Conservation (phyloP, 2,888 invertebrate genomes). For the Hartigia nigra region DNA sequence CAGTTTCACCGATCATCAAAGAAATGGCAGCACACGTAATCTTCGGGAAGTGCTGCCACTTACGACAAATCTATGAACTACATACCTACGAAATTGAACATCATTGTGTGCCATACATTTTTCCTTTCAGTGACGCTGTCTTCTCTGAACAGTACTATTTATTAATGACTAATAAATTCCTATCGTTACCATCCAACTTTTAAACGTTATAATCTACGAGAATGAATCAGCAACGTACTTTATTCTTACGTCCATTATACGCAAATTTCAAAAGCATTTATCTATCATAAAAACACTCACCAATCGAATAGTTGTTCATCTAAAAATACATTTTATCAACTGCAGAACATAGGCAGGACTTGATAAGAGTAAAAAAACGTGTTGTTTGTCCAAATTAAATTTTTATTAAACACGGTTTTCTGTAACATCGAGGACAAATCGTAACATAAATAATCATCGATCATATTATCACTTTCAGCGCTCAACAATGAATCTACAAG, state of each 20-base stretch:
- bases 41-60: too few relatives aligned
- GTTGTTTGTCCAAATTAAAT: slow-evolving; percentile 64
- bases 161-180: neutral
- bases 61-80: too few relatives aligned
- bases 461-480: slow-evolving; percentile 64
- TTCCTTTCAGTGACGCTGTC: neutral
- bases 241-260: neutral
- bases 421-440: slow-evolving; percentile 66
- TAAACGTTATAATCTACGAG: neutral
- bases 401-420: slow-evolving; percentile 65
- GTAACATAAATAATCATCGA: slow-evolving; percentile 64
- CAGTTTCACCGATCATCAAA: too few relatives aligned
- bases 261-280: neutral
- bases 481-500: slow-evolving; percentile 63
- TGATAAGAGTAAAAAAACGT: slow-evolving; percentile 14
- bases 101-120: neutral
- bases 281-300: neutral
- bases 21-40: too few relatives aligned
- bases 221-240: neutral
- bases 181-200: neutral
- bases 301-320: too few relatives aligned
- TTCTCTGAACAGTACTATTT: neutral
- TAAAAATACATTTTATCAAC: too few relatives aligned
- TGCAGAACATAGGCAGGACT: neutral
- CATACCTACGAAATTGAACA: neutral